Evolutionary conservation across 2,113 vertebrate species (phyloP).

Genomic region (Garra rufa): DNA sequence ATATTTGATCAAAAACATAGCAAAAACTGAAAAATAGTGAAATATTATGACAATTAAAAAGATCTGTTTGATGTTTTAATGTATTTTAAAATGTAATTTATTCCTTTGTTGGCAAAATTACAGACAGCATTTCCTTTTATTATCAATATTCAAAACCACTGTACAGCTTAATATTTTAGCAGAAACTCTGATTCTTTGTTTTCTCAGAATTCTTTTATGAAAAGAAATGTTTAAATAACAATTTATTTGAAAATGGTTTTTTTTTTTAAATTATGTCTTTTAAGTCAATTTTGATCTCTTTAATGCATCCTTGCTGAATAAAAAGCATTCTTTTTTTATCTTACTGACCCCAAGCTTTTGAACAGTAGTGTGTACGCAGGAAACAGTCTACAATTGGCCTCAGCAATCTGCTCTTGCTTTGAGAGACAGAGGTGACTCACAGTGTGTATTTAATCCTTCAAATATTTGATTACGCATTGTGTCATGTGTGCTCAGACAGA

Average conservation of each 20-base stretch:
- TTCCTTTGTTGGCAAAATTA: background rate
- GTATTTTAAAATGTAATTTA: background rate
- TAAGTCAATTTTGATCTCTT: background rate
- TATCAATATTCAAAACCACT: background rate
- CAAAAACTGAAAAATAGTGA: background rate
- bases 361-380: background rate
- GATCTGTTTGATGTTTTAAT: background rate
- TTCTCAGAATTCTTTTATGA: background rate
- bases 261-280: background rate
- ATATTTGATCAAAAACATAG: background rate
- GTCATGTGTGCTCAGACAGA: slow-evolving; percentile 5
- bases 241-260: too few relatives aligned
- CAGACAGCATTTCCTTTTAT: background rate
- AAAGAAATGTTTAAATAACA: background rate
- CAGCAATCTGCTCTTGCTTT: background rate
- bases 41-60: background rate
- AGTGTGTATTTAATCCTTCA: slow-evolving; percentile 3
- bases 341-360: background rate
- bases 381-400: background rate
- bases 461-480: slow-evolving; percentile 16
- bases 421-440: slow-evolving; percentile 3
- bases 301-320: background rate
- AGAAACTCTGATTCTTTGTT: background rate
- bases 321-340: background rate
- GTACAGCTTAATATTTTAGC: background rate